Evolutionary conservation across 2,113 vertebrate species (phyloP).

Genomic region (Halcyon senegalensis): DNA sequence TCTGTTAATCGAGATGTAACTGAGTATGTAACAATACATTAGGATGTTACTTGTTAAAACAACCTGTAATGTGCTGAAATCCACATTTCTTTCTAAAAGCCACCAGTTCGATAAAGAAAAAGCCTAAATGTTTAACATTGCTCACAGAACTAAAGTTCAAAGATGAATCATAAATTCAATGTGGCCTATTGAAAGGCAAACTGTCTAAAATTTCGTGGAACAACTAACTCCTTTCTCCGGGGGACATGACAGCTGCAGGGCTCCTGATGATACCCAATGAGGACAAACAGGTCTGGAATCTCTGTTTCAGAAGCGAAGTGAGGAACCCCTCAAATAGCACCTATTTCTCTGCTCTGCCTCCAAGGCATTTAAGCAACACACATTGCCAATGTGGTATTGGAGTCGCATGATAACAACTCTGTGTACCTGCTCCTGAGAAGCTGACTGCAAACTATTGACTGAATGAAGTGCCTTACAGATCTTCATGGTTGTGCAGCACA

Average conservation of each 20-base stretch:
- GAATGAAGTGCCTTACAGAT: background rate
- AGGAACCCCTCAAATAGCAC: background rate
- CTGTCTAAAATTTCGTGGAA: slow-evolving; percentile 32
- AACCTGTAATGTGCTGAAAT: background rate
- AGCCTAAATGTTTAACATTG: background rate
- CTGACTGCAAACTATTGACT: background rate
- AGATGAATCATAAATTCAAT: slow-evolving; percentile 28
- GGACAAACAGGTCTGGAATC: background rate
- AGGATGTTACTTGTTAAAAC: background rate
- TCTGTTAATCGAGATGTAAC: background rate
- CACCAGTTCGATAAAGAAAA: background rate
- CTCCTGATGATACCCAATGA: background rate
- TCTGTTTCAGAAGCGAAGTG: background rate
- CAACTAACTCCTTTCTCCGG: slow-evolving; percentile 39
- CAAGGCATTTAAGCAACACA: background rate
- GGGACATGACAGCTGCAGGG: slow-evolving; percentile 30
- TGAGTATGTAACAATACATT: background rate
- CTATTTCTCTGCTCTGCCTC: background rate
- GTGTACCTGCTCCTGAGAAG: background rate
- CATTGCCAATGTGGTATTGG: background rate
- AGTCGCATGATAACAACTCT: background rate
- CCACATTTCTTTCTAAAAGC: background rate
- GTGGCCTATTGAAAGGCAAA: slow-evolving; percentile 4
- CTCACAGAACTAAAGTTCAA: slow-evolving; percentile 38
- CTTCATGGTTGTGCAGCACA: background rate